Conservation (phyloP, 1,140 invertebrate genomes). For the Bombus confusus region DNA sequence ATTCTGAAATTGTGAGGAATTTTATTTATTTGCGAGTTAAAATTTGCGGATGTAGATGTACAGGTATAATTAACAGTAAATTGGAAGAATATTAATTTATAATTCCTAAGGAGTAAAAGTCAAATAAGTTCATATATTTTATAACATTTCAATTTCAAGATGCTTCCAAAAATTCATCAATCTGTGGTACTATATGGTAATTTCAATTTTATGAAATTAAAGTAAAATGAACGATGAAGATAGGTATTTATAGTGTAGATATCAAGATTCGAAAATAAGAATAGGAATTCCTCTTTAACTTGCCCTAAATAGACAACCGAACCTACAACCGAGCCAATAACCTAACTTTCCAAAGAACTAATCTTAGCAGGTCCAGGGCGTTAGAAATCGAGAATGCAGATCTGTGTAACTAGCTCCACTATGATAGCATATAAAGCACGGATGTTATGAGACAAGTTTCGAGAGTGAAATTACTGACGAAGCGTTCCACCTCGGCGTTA, state of each 20-base stretch:
- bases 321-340: background rate
- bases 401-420: constrained; percentile 46
- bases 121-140: too few species aligned
- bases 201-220: background rate
- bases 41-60: background rate
- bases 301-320: background rate
- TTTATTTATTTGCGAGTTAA: background rate
- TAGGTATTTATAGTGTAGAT: background rate
- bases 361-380: background rate
- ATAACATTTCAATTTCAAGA: too few species aligned
- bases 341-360: background rate
- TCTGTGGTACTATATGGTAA: background rate
- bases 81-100: too few species aligned
- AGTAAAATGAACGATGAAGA: background rate
- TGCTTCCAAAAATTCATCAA: too few species aligned
- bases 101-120: too few species aligned
- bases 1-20: background rate
- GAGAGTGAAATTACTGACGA: constrained; percentile 51
- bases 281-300: background rate
- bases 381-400: background rate
- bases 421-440: constrained; percentile 33
- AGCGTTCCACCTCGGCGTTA: constrained; percentile 47
- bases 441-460: constrained; percentile 63
- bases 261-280: background rate
- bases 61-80: too few species aligned